Evolutionary conservation across 1,140 invertebrate species (phyloP).

Genomic region (Philopotamus ludificatus): DNA sequence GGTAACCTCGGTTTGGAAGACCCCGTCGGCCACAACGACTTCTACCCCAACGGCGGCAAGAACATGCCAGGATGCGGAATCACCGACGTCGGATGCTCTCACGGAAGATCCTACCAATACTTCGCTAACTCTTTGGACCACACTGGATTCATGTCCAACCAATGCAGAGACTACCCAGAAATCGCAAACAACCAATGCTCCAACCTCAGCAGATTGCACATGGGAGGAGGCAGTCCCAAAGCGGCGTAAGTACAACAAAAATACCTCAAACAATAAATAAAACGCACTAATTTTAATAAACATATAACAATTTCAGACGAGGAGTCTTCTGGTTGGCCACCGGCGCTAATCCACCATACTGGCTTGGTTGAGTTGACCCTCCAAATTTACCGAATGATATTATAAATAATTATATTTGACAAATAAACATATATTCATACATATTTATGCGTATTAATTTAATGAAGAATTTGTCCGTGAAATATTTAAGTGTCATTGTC

Average conservation of each 20-base stretch:
- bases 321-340: neutral
- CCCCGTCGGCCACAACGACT: conserved; percentile 53
- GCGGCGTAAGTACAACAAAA: conserved; percentile 14
- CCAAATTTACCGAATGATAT: too few relatives aligned
- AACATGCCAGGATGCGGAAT: conserved; percentile 64
- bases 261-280: too few relatives aligned
- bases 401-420: too few relatives aligned
- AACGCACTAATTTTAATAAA: too few relatives aligned
- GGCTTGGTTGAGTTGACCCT: neutral
- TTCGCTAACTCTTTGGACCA: conserved; percentile 56
- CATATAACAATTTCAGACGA: neutral
- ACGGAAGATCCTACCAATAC: conserved; percentile 54
- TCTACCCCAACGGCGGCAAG: conserved; percentile 60
- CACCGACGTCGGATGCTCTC: conserved; percentile 51
- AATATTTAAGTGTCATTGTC: neutral
- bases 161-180: conserved; percentile 44
- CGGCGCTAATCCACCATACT: neutral
- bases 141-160: conserved; percentile 49
- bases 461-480: neutral
- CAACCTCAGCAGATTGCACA: conserved; percentile 43
- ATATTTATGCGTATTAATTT: neutral
- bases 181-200: conserved; percentile 43
- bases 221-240: conserved; percentile 43
- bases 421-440: too few relatives aligned
- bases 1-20: conserved; percentile 48